Evolutionary conservation across 2,113 vertebrate genomes (phyloP).

Genomic region (Lophotis ruficrista): DNA sequence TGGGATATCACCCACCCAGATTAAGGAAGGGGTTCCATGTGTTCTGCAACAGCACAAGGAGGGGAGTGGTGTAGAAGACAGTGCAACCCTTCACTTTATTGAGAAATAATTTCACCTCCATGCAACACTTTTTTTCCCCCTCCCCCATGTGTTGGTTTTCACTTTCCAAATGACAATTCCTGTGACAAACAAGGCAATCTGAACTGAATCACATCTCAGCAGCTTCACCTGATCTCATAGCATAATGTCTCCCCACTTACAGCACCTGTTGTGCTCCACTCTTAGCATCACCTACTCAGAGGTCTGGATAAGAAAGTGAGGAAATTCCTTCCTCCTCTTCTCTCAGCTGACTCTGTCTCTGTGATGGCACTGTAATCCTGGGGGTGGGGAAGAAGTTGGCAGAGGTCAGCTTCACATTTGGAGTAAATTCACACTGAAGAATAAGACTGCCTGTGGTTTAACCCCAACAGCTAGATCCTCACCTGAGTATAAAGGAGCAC

Average conservation of each 20-base stretch:
- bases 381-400: background rate
- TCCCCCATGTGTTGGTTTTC: background rate
- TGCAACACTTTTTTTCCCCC: background rate
- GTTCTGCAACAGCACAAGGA: background rate
- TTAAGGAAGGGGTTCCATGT: background rate
- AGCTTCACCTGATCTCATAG: background rate
- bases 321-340: constrained; percentile 42
- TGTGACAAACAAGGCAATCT: background rate
- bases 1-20: background rate
- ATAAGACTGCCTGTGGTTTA: background rate
- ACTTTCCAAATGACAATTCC: background rate
- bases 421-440: background rate
- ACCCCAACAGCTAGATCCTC: background rate
- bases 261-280: background rate
- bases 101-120: background rate
- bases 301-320: constrained; percentile 5
- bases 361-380: background rate
- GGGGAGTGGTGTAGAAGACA: background rate
- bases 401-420: background rate
- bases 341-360: background rate
- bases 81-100: background rate
- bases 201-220: background rate
- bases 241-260: background rate
- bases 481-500: background rate
- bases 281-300: constrained; percentile 10